Percentiles rank a stretch among this genome's conserved stretches.
Evolutionary conservation across 2,113 vertebrate genomes (phyloP).

Genomic region (Zapornia atra): DNA sequence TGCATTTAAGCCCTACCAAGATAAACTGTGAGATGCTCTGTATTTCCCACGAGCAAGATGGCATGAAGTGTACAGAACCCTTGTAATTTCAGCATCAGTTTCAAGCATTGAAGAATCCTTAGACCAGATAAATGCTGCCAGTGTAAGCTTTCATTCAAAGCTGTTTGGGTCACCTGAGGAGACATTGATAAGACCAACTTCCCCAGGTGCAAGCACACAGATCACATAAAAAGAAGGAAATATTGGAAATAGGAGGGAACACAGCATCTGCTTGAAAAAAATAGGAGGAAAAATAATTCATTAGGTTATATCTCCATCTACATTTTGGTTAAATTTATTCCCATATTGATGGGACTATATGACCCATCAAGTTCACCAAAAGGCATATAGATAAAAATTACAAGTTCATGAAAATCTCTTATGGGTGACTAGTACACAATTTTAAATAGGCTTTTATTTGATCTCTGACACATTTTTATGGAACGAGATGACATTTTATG

Average conservation of each 20-base stretch:
- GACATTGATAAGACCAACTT: not conserved
- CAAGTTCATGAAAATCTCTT: not conserved
- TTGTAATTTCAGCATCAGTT: not conserved
- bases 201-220: not conserved
- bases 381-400: not conserved
- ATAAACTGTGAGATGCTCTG: not conserved
- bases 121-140: not conserved
- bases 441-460: not conserved
- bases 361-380: not conserved
- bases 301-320: not conserved
- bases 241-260: not conserved
- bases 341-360: too few relatives aligned
- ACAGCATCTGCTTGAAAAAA: not conserved
- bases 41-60: not conserved
- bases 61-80: not conserved
- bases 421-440: rapidly evolving
- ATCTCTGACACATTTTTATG: not conserved
- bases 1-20: not conserved
- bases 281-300: not conserved
- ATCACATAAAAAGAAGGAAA: not conserved
- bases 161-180: not conserved
- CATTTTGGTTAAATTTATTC: not conserved
- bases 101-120: not conserved
- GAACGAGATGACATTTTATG: not conserved
- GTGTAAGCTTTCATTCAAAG: not conserved